phyloP scores from a whole-genome alignment of 2,113 vertebrate species.

The Anhinga rufa region DNA sequence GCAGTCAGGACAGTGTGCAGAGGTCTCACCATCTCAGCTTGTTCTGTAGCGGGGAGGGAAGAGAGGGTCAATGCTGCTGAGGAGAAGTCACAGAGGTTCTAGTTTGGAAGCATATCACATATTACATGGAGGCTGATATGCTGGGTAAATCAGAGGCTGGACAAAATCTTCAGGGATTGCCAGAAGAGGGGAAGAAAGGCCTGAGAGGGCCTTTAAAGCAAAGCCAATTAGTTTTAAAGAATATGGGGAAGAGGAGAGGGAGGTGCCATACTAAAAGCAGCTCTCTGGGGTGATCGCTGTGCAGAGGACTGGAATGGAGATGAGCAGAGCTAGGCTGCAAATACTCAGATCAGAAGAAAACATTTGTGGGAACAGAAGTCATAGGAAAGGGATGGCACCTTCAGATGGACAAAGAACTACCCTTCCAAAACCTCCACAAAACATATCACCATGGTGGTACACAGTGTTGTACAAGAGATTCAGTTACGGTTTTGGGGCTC shows the following conservation, averaged over 20 bases:
- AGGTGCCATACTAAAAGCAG: not conserved
- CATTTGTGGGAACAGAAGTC: not conserved
- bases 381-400: not conserved
- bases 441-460: not conserved
- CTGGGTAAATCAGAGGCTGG: not conserved
- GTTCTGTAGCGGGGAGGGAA: not conserved
- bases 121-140: not conserved
- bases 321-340: not conserved
- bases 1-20: not conserved
- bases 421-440: not conserved
- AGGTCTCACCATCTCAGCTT: not conserved
- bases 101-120: fast-evolving
- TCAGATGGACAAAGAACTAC: not conserved
- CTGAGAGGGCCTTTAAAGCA: not conserved
- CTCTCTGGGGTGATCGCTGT: not conserved
- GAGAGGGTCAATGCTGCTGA: not conserved
- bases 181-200: not conserved
- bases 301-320: not conserved
- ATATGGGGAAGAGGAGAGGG: not conserved
- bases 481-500: not conserved
- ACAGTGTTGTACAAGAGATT: not conserved
- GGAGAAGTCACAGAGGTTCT: not conserved
- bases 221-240: not conserved
- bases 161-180: not conserved
- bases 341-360: not conserved